These are phyloP conservation scores for Drosophila punjabiensis DNA, from an alignment of 1,140 invertebrate species.

Conservation along the genomic window DNA sequence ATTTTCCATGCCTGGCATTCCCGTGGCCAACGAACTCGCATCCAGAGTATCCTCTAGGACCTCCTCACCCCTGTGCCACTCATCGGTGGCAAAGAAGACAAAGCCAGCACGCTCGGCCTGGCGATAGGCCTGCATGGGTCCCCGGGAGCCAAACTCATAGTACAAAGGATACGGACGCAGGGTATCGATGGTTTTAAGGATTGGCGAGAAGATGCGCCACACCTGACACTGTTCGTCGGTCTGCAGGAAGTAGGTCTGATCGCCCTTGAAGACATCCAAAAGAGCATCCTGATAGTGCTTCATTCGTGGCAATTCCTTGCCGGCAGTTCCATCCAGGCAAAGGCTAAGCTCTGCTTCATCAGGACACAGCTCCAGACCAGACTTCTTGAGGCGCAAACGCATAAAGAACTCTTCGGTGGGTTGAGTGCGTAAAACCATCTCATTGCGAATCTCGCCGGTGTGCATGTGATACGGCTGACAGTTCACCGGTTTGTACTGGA, in stretches of 20 bases:
- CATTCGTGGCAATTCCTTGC: not conserved
- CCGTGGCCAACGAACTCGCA: not conserved
- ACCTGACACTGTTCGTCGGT: constrained; percentile 70
- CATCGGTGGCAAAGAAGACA: constrained; percentile 49
- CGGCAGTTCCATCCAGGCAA: constrained; percentile 1
- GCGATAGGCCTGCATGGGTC: constrained; percentile 57
- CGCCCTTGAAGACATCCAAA: constrained; percentile 56
- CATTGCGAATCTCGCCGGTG: constrained; percentile 37
- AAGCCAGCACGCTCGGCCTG: constrained; percentile 55
- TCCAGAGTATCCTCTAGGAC: not conserved
- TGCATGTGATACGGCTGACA: constrained; percentile 34
- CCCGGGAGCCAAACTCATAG: constrained; percentile 59
- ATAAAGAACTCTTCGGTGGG: constrained; percentile 61
- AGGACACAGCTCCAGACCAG: constrained; percentile 41
- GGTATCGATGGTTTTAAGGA: constrained; percentile 38
- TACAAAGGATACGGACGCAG: constrained; percentile 41
- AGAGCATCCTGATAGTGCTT: constrained; percentile 23
- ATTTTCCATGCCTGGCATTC: not conserved
- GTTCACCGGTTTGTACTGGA: constrained; percentile 59
- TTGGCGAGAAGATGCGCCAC: constrained; percentile 68
- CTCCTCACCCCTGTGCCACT: constrained; percentile 48
- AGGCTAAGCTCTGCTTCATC: constrained; percentile 45
- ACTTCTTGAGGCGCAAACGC: constrained; percentile 57
- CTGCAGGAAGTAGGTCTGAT: constrained; percentile 65
- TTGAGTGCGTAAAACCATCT: constrained; percentile 49